A percentile compares a stretch with the other conserved stretches of the same genome.
phyloP scores from a whole-genome alignment of 64 coral and sea anemone genomes.

The Stichodactyla helianthus region DNA sequence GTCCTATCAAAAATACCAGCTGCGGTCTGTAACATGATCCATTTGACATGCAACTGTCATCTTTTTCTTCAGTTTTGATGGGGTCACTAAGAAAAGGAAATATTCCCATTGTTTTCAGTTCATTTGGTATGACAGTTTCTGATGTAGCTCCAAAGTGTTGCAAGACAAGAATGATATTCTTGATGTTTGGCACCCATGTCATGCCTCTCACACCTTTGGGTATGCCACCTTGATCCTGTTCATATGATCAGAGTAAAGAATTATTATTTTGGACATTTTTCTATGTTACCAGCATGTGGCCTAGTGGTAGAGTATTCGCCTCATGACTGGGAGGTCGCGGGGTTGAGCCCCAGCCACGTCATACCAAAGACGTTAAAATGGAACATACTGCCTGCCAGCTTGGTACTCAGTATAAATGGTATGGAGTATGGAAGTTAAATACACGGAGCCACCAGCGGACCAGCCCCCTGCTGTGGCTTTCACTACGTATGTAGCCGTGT shows the following conservation, averaged over 20 bases:
- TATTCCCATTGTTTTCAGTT: background rate
- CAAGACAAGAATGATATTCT: constrained; percentile 30
- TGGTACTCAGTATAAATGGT: too few species aligned
- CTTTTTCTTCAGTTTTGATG: background rate
- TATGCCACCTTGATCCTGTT: constrained; percentile 37
- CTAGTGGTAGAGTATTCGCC: too few species aligned
- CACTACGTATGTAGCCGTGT: too few species aligned
- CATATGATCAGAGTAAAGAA: background rate
- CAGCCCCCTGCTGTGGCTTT: too few species aligned
- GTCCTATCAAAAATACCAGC: constrained; percentile 5
- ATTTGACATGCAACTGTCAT: background rate
- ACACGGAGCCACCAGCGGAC: too few species aligned
- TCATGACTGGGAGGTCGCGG: too few species aligned
- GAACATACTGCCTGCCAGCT: too few species aligned
- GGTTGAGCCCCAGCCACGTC: too few species aligned
- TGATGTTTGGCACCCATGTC: constrained; percentile 48
- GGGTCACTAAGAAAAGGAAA: background rate
- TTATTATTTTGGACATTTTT: background rate
- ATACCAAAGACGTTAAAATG: too few species aligned
- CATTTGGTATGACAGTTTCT: background rate
- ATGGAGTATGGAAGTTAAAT: too few species aligned
- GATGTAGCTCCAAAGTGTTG: constrained; percentile 32
- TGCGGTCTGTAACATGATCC: background rate
- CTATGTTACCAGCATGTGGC: too few species aligned
- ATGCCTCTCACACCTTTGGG: constrained; percentile 23